Percentiles rank a stretch among this genome's conserved stretches.
phyloP scores from a whole-genome alignment of 2,888 invertebrate genomes.

The Chrysina gloriosa region DNA sequence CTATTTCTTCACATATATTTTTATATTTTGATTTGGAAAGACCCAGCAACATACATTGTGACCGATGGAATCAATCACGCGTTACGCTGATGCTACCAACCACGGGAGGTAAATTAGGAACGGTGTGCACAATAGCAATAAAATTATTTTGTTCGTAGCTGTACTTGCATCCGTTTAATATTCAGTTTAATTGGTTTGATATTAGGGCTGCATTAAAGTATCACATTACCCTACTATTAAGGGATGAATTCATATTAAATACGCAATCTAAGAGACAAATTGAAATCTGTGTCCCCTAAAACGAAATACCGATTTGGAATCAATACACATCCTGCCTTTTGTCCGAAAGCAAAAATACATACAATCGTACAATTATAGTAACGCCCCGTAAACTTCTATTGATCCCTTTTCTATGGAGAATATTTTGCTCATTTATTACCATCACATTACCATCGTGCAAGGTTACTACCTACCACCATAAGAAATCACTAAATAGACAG shows the following conservation, averaged over 20 bases:
- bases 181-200: conserved; percentile 31
- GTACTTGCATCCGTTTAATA: conserved; percentile 21
- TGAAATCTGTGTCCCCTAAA: conserved; percentile 1
- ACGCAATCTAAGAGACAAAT: conserved; percentile 40
- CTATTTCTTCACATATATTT: too few species aligned
- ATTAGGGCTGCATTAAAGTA: conserved; percentile 33
- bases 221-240: conserved; percentile 27
- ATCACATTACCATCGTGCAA: not conserved
- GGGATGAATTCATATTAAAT: conserved; percentile 28
- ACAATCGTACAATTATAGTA: conserved; percentile 40
- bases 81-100: too few species aligned
- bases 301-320: conserved; percentile 35
- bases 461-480: conserved; percentile 11
- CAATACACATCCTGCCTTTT: conserved; percentile 40
- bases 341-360: conserved; percentile 28
- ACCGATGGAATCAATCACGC: too few species aligned
- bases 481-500: conserved; percentile 32
- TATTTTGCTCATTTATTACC: conserved; percentile 15
- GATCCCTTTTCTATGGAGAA: conserved; percentile 28
- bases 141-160: conserved; percentile 3
- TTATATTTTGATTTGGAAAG: too few species aligned
- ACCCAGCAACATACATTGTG: too few species aligned
- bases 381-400: conserved; percentile 37
- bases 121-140: not conserved
- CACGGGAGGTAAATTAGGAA: too few species aligned